Evolutionary conservation across 2,888 invertebrate genomes (phyloP).

Genomic region (Phytoseiulus persimilis): DNA sequence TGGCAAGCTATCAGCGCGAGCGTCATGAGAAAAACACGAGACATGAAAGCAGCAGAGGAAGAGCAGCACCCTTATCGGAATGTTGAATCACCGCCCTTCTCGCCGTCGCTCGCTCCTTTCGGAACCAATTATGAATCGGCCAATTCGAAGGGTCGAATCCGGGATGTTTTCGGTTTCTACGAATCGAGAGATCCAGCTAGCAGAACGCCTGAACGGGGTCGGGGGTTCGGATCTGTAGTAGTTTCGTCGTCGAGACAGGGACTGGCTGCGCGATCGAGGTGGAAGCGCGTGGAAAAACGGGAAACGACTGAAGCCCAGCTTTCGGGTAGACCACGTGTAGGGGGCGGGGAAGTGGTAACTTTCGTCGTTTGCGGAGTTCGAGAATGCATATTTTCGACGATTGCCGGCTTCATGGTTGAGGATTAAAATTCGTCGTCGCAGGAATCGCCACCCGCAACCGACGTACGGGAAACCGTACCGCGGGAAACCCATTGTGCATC

Average conservation of each 20-base stretch:
- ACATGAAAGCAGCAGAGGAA: not conserved
- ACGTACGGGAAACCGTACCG: no score
- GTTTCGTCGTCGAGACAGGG: no score
- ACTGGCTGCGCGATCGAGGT: no score
- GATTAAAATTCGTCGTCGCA: no score
- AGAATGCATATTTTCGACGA: no score
- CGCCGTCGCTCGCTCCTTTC: not conserved
- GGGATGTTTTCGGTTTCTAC: not conserved
- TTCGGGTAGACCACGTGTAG: no score
- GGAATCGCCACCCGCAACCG: not conserved
- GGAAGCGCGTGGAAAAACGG: no score
- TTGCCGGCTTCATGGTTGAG: no score
- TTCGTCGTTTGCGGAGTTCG: no score
- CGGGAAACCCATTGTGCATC: not conserved
- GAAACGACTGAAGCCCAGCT: no score
- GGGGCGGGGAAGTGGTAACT: no score
- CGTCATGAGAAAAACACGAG: not conserved
- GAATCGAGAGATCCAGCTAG: not conserved
- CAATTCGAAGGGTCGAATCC: not conserved
- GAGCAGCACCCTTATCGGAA: not conserved
- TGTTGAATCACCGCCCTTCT: not conserved
- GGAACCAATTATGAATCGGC: not conserved
- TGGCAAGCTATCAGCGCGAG: not conserved
- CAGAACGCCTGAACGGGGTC: not conserved
- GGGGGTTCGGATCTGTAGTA: not conserved